Evolutionary conservation across 2,113 vertebrate genomes (phyloP), one percentile per base, ranked within the genome.

Genomic region (Dunckerocampus dactyliophorus): DNA sequence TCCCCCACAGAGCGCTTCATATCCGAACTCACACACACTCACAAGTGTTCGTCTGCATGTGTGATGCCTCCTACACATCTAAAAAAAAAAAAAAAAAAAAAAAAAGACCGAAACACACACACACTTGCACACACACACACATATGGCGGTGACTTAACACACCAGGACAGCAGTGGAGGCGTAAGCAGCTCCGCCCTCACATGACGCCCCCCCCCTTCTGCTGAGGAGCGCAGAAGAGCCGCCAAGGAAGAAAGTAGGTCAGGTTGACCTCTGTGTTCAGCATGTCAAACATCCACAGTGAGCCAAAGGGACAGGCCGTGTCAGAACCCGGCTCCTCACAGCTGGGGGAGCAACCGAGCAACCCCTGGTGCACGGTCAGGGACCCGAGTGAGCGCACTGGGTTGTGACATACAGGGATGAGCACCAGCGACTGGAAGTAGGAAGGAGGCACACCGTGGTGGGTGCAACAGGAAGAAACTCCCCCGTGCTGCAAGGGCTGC

Each of bases 301-400:
- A 89, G 82, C 82, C 74, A 78, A 90, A 88, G 78, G 82, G 85
- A 90, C 89, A 89, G 79, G 81, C 72, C 61, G 37, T 80, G 88
- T 89, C 88, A 83, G 79, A 83, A 79, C 59, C 61, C 78, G 47
- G 81, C 77, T 85, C 77, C 79, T 89, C 88, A 87, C 85, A 84
- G 81, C 69, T 72, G 75, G 80, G 72, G 55, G 54, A 56, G 74
- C 70, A 64, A 82, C 67, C 39, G 67, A 64, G 75, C 80, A 59
- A 46, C 67, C 79, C 75, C 21, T 59, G 12, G 65, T 73, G 72
- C 76, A 74, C 58, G 39, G 58, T 58, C 71, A 66, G 79, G 63
- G 46, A 80, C 76, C 76, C 75, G 65, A 55, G 82, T 63, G 76
- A 82, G 76, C 6, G 2, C 56, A 66, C 63, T 58, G 55, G 47